phyloP scores from a whole-genome alignment of 2,113 vertebrate species.

The Aviceda subcristata region DNA sequence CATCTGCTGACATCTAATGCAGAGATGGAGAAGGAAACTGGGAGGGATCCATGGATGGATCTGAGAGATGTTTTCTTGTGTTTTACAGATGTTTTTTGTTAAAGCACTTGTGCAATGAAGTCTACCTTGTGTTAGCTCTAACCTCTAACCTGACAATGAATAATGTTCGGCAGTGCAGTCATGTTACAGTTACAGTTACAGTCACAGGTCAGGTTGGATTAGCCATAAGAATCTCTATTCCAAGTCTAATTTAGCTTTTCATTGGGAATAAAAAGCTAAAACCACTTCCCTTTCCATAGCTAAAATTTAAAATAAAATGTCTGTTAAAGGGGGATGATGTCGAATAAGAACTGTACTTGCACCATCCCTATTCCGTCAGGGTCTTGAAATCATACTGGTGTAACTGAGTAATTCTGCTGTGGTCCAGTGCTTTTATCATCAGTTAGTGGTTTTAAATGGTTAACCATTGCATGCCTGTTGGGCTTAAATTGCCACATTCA shows the following conservation, averaged over 20 bases:
- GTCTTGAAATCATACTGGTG: neutral
- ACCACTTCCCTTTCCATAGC: neutral
- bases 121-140: neutral
- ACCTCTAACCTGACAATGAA: neutral
- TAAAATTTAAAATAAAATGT: neutral
- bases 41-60: neutral
- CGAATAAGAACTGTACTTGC: neutral
- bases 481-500: neutral
- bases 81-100: neutral
- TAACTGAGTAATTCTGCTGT: neutral
- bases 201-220: neutral
- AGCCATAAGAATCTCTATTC: neutral
- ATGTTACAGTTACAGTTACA: neutral
- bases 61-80: neutral
- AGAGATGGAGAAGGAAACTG: neutral
- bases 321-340: neutral
- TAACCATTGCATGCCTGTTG: neutral
- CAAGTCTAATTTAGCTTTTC: neutral
- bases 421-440: neutral
- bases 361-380: neutral
- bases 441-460: neutral
- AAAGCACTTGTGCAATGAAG: neutral
- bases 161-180: neutral
- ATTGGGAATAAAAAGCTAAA: neutral
- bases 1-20: neutral